A percentile compares a stretch with the other conserved stretches of the same genome.
Conservation (phyloP, 2,113 vertebrate genomes). For the Microtus ochrogaster region DNA sequence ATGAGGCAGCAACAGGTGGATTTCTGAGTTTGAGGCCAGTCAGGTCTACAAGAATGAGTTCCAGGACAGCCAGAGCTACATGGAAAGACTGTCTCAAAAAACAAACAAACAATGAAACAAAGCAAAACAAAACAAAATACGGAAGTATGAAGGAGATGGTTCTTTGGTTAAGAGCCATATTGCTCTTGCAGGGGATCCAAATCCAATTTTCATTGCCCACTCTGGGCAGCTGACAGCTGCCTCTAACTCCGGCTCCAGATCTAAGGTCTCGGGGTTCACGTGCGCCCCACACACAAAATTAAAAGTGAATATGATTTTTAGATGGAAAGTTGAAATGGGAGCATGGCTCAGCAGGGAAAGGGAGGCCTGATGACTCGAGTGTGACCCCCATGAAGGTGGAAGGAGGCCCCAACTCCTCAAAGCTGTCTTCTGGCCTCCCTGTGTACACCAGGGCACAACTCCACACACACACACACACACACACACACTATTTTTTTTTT, state of each 20-base stretch:
- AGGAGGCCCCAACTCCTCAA: not conserved
- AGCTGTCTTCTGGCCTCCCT: not conserved
- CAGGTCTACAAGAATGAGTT: not conserved
- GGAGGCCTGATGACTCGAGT: not conserved
- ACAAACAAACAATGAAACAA: not conserved
- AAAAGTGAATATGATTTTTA: not conserved
- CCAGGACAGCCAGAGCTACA: not conserved
- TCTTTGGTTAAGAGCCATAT: not conserved
- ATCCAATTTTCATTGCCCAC: not conserved
- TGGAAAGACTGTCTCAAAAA: not conserved
- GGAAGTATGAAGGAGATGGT: not conserved
- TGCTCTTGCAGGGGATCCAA: not conserved
- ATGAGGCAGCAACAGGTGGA: not conserved
- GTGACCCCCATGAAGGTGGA: not conserved
- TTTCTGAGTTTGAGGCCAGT: not conserved
- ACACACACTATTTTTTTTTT: not conserved
- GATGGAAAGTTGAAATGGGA: not conserved
- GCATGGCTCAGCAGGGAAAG: not conserved
- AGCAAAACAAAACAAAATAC: not conserved
- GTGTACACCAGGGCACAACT: no score
- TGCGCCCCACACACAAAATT: not conserved
- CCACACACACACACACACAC: not conserved
- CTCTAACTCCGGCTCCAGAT: not conserved
- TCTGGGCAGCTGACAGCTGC: not conserved
- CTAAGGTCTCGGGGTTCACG: not conserved